Percentiles rank a stretch among this genome's conserved stretches.
These are phyloP conservation scores for Pipistrellus pipistrellus DNA, from an alignment of 2,797 vertebrate species.

Conservation along the genomic window DNA sequence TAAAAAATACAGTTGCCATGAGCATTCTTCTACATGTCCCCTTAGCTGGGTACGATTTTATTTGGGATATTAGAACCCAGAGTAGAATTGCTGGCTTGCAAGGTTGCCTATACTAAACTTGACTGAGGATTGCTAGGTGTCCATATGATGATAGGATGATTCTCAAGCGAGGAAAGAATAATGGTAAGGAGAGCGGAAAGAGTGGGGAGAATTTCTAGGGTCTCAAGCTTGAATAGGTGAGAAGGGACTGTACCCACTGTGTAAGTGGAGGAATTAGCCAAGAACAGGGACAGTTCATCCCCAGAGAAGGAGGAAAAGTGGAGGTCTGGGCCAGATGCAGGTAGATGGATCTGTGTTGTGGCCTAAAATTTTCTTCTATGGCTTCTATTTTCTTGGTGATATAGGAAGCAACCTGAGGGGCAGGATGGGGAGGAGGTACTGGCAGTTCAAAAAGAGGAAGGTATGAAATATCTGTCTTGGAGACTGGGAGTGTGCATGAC, in stretches of 20 bases:
- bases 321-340: neutral
- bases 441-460: neutral
- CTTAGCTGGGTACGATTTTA: neutral
- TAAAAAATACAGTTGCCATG: neutral
- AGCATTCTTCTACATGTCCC: neutral
- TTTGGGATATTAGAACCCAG: neutral
- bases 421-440: neutral
- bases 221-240: neutral
- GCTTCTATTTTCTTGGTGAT: neutral
- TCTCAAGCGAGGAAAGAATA: neutral
- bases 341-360: neutral
- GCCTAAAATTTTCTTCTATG: neutral
- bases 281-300: neutral
- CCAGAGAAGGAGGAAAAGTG: neutral
- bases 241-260: rapidly evolving
- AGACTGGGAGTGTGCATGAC: rapidly evolving
- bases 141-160: neutral
- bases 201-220: neutral
- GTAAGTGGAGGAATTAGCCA: neutral
- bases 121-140: neutral
- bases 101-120: neutral
- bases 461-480: neutral
- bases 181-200: neutral
- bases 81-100: neutral
- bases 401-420: neutral